Base-by-base conservation (phyloP, 2,888 invertebrate species). In the Selenia dentaria region DNA sequence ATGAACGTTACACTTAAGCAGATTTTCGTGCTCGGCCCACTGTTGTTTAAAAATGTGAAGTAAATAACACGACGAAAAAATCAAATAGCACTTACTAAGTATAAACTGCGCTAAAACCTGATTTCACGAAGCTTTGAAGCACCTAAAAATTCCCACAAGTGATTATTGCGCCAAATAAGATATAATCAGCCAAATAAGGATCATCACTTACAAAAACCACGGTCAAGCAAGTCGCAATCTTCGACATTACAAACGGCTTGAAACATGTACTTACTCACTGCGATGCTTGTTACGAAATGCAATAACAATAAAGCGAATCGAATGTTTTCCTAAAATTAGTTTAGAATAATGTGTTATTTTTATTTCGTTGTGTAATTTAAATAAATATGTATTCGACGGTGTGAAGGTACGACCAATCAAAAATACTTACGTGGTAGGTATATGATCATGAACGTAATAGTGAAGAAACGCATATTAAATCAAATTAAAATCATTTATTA, bases 51-150 rank as follows among this genome's bases (percentile, higher is more conserved):
- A n/a, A n/a, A n/a, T n/a, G n/a, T n/a, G n/a, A n/a, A n/a, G n/a
- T n/a, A n/a, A n/a, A n/a, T n/a, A n/a, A n/a, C n/a, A n/a, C n/a
- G n/a, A n/a, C n/a, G n/a, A n/a, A 16, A 16, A 16, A 16, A 16
- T 22, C 8, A 6, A 6, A 22, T 8, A 22, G 22, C 4, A 25
- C 25, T 86, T 58, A 87, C 88, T 88, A 88, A 29, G 88, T 84
- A 52, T 86, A 88, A 48, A 87, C 75, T 47, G 56, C 85, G 52
- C 74, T 71, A 57, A 64, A 22, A 40, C 64, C 60, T 38, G 49
- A 60, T 27, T 50, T 59, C 35, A 77, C 55, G 20, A 73, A 45
- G 47, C 48, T 51, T 50, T 59, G 58, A 34, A 82, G 44, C 13
- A 82, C 58, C 85, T 83, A 65, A 18, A 59, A 62, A 51, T 26